Evolutionary conservation across 2,113 vertebrate genomes (phyloP).

Genomic region (Guaruba guarouba): DNA sequence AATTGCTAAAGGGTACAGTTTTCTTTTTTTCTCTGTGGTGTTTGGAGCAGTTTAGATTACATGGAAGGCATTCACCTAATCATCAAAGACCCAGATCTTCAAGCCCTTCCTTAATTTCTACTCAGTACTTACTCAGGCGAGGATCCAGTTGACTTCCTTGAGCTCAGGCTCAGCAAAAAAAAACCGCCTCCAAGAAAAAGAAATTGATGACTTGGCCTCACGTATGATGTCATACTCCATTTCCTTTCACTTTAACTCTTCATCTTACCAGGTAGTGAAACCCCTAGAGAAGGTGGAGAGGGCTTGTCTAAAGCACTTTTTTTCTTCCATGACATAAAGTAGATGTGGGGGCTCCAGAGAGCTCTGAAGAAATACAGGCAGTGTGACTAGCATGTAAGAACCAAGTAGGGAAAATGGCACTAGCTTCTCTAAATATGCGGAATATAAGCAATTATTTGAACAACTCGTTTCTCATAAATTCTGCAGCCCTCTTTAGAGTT

Average conservation of each 20-base stretch:
- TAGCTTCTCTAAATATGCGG: background rate
- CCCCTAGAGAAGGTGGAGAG: background rate
- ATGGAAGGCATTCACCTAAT: background rate
- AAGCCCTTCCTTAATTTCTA: conserved; percentile 46
- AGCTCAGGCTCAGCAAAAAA: background rate
- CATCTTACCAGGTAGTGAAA: background rate
- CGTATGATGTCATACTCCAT: background rate
- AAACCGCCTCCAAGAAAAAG: background rate
- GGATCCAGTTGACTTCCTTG: conserved; percentile 25
- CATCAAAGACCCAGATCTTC: conserved; percentile 22
- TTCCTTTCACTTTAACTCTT: conserved; percentile 43
- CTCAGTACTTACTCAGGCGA: conserved; percentile 30
- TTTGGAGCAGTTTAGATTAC: background rate
- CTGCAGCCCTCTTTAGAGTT: conserved; percentile 11
- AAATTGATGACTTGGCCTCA: conserved; percentile 5
- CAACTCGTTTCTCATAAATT: background rate
- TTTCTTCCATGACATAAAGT: background rate
- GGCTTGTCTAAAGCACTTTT: background rate
- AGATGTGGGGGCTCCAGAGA: background rate
- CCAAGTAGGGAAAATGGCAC: background rate
- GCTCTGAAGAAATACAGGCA: background rate
- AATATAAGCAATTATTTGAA: background rate
- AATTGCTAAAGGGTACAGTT: background rate
- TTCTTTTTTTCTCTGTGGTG: background rate
- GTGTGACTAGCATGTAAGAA: background rate